These are phyloP conservation scores for Nomada fabriciana DNA, from an alignment of 2,888 invertebrate species.

Conservation along the genomic window DNA sequence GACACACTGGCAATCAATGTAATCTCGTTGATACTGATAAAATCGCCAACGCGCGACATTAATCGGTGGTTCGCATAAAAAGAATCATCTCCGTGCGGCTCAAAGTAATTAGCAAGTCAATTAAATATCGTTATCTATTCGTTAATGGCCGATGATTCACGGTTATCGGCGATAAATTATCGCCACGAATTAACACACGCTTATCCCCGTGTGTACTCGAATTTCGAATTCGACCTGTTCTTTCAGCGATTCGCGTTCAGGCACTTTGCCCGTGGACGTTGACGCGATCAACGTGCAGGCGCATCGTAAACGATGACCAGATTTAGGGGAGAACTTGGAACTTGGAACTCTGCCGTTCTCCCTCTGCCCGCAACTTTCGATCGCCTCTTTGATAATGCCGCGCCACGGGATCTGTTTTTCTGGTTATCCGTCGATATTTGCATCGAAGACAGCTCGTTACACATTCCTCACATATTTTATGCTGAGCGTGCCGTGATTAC, in stretches of 20 bases:
- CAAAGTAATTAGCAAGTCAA: constrained; percentile 1
- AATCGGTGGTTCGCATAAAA: neutral
- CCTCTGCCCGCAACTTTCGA: neutral
- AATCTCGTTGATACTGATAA: neutral
- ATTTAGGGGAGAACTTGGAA: neutral
- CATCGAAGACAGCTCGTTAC: constrained; percentile 16
- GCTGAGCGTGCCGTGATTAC: constrained; percentile 32
- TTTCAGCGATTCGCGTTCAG: neutral
- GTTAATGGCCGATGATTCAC: neutral
- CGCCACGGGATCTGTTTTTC: constrained; percentile 10
- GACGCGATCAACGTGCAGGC: neutral
- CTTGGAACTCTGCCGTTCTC: neutral
- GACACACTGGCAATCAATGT: no score
- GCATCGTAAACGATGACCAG: neutral
- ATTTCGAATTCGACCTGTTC: neutral
- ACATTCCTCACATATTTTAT: constrained; percentile 37
- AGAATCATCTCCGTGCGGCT: no score
- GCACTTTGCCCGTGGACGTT: neutral
- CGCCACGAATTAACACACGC: neutral
- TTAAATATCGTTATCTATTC: neutral
- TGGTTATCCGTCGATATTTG: constrained; percentile 6
- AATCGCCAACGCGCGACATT: neutral
- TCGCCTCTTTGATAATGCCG: neutral
- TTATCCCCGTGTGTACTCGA: neutral
- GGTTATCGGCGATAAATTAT: neutral